A percentile compares a stretch with the other conserved stretches of the same genome.
Conservation (phyloP, 2,888 invertebrate genomes). For the Aquatica leii region DNA sequence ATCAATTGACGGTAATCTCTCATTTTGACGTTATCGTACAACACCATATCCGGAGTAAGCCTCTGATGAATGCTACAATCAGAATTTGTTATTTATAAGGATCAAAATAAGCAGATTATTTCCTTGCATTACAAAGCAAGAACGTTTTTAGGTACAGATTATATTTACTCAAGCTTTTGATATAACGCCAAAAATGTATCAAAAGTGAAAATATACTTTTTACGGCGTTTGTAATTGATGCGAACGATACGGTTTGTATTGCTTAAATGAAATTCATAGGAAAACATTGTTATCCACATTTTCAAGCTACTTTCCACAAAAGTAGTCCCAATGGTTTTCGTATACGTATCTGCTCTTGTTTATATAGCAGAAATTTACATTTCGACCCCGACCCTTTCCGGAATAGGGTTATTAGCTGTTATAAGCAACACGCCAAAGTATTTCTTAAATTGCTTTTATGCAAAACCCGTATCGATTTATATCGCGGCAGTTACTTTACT, state of each 20-base stretch:
- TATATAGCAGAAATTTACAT: constrained; percentile 19
- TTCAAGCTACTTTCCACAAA: constrained; percentile 5
- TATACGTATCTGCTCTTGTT: constrained; percentile 14
- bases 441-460: constrained; percentile 3
- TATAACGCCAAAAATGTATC: constrained; percentile 27
- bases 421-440: neutral
- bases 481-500: neutral
- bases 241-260: neutral
- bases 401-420: constrained; percentile 10
- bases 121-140: constrained; percentile 32
- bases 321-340: constrained; percentile 14
- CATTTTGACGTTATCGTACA: constrained; percentile 43
- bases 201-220: constrained; percentile 14
- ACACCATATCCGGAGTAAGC: constrained; percentile 38
- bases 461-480: no score
- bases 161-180: constrained; percentile 27
- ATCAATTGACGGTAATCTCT: constrained; percentile 44
- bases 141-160: constrained; percentile 28
- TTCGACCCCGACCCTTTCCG: constrained; percentile 12
- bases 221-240: neutral
- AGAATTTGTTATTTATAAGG: constrained; percentile 45
- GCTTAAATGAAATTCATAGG: constrained; percentile 2
- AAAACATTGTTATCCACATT: neutral
- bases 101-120: constrained; percentile 39
- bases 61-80: constrained; percentile 44